These are phyloP conservation scores for Turritopsis rubra DNA, from an alignment of 30 jellyfish, hydroid and myxozoan species.

Conservation along the genomic window DNA sequence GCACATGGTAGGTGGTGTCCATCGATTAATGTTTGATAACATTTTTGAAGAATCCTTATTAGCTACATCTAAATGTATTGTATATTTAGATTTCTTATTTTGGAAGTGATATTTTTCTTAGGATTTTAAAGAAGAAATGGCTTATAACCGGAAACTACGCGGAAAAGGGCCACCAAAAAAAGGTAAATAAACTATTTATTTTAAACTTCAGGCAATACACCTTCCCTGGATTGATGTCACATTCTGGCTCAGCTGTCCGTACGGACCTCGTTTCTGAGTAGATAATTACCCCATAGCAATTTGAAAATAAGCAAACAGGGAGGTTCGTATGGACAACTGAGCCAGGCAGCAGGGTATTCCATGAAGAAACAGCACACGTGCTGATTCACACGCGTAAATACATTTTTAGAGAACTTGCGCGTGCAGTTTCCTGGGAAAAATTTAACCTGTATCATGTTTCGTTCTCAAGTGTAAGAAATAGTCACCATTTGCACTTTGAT, in stretches of 20 bases:
- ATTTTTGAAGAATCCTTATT: no score
- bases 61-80: no score
- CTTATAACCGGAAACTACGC: constrained; percentile 58
- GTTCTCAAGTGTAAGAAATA: not conserved
- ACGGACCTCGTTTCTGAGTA: no score
- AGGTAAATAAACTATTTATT: constrained; percentile 43
- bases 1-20: constrained; percentile 79
- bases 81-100: no score
- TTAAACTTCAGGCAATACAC: no score
- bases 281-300: no score
- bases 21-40: not conserved
- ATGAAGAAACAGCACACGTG: no score
- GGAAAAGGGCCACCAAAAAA: constrained; percentile 89
- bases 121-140: constrained; percentile 88
- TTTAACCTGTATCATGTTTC: not conserved
- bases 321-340: no score
- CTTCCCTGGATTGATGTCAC: no score
- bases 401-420: not conserved
- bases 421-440: not conserved
- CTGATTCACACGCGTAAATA: not conserved
- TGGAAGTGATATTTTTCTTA: constrained; percentile 4
- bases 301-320: no score
- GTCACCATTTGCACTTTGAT: not conserved
- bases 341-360: no score
- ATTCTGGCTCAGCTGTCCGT: no score